Conservation (phyloP, 2,797 vertebrate genomes). For the Pogoniulus pusillus region DNA sequence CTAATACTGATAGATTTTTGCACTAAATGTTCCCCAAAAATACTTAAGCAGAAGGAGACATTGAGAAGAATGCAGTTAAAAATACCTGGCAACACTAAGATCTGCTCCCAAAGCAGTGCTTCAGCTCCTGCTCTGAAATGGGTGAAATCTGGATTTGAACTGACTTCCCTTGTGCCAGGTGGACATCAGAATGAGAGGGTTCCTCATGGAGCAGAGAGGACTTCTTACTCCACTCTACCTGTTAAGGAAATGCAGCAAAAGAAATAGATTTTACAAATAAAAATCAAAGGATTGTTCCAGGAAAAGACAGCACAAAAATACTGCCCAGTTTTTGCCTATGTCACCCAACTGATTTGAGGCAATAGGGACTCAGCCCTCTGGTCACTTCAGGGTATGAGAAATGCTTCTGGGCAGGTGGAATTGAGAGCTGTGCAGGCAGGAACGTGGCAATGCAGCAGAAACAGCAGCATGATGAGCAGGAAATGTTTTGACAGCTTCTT, state of each 20-base stretch:
- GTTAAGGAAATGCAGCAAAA: neutral
- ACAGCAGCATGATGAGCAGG: neutral
- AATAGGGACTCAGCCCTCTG: neutral
- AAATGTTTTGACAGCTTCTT: neutral
- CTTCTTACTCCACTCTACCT: neutral
- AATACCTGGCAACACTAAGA: slow-evolving; percentile 22
- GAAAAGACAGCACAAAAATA: neutral
- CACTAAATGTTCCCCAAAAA: too few species aligned
- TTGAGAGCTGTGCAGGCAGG: neutral
- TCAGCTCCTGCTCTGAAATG: neutral
- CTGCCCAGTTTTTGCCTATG: neutral
- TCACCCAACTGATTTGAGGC: neutral
- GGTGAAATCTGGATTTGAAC: neutral
- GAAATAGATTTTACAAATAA: too few species aligned
- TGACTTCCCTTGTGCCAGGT: neutral
- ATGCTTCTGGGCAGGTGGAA: neutral
- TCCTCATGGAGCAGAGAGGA: neutral
- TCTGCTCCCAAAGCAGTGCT: neutral
- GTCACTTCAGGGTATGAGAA: neutral
- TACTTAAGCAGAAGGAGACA: neutral
- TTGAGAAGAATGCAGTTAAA: neutral
- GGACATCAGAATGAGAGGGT: neutral
- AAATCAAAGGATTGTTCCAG: neutral
- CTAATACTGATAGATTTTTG: too few species aligned
- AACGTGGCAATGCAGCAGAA: neutral